These are phyloP conservation scores for Tricholauxania praeusta DNA, from an alignment of 2,888 invertebrate genomes.

Conservation along the genomic window DNA sequence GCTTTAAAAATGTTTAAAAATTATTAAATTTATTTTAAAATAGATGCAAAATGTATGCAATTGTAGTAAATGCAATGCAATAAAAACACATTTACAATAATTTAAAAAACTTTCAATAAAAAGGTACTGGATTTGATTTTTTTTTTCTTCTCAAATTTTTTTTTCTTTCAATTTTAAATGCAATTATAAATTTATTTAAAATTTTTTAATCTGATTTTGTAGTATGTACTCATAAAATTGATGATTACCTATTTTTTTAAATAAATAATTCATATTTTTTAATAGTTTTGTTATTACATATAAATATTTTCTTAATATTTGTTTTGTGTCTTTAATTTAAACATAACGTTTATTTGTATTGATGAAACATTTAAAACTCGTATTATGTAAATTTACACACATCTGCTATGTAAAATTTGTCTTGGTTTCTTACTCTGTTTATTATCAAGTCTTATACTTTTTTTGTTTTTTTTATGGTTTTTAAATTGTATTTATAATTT, in stretches of 20 bases:
- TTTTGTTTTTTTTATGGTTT: slow-evolving; percentile 48
- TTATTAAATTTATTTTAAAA: slow-evolving; percentile 34
- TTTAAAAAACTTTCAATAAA: slow-evolving; percentile 43
- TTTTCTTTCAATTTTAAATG: slow-evolving; percentile 31
- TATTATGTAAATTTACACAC: slow-evolving; percentile 9
- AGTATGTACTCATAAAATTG: slow-evolving; percentile 8
- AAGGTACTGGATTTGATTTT: slow-evolving; percentile 48
- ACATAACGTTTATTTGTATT: slow-evolving; percentile 14
- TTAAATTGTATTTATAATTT: slow-evolving; percentile 58
- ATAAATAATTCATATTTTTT: slow-evolving; percentile 27
- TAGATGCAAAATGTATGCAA: slow-evolving; percentile 26
- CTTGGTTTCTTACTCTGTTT: slow-evolving; percentile 14
- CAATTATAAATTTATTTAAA: slow-evolving; percentile 27
- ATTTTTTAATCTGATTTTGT: slow-evolving; percentile 14
- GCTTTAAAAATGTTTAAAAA: slow-evolving; percentile 29
- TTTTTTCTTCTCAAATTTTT: slow-evolving; percentile 31
- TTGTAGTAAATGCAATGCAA: slow-evolving; percentile 24
- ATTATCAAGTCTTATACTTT: slow-evolving; percentile 26
- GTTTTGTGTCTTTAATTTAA: background rate
- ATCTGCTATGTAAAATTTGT: slow-evolving; percentile 38
- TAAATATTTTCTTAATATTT: slow-evolving; percentile 28
- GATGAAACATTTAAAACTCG: slow-evolving; percentile 27
- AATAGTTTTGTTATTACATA: slow-evolving; percentile 19
- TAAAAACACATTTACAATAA: slow-evolving; percentile 35
- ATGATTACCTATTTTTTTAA: slow-evolving; percentile 38